Evolutionary conservation across 2,797 vertebrate genomes (phyloP), one percentile per base, ranked within the genome.

Genomic region (Oreortyx pictus): DNA sequence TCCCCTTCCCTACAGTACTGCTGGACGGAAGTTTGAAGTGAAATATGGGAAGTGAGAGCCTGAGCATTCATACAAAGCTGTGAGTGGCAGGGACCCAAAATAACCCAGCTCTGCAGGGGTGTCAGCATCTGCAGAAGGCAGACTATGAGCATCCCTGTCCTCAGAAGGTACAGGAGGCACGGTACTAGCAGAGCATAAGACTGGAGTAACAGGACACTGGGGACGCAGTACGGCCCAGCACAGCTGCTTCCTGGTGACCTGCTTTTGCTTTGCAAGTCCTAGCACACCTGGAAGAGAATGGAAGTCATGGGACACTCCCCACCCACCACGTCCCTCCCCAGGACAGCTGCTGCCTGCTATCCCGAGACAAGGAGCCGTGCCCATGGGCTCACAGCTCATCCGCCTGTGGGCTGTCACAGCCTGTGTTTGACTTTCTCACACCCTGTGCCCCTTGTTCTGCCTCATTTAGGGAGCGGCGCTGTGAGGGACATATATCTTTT

Each of bases 351-450:
- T 37, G 15, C 46, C 60, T 43, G 44, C 60, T 43, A 37, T 31
- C 19, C 64, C 0, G 3, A n/a, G 41, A 37, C 66, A 54, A 25
- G n/a, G n/a, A 31, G 50, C 23, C 1, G 0, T 68, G 47, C 33
- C 19, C 16, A 31, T 9, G 49, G 68, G 29, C 24, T 93, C 23
- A 41, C 1, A 1, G 33, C 74, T 82, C 60, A 43, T 80, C 59
- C 0, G 43, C 52, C 71, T 64, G 61, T 49, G 56, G 67, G 10
- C 43, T 66, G 52, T 11, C 54, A n/a, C 60, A 49, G 39, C 77
- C n/a, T 33, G 8, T 77, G 77, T 95, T 94, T 93, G 72, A 59
- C 71, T 96, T 93, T 93, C 92, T 90, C 91, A 81, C 37, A 87
- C 79, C 65, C 11, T 72, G 68, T 50, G 37, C 60, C 27, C 61